Evolutionary conservation across 2,888 invertebrate species (phyloP), one percentile per base, ranked within the genome.

Genomic region (Tiphia femorata): DNA sequence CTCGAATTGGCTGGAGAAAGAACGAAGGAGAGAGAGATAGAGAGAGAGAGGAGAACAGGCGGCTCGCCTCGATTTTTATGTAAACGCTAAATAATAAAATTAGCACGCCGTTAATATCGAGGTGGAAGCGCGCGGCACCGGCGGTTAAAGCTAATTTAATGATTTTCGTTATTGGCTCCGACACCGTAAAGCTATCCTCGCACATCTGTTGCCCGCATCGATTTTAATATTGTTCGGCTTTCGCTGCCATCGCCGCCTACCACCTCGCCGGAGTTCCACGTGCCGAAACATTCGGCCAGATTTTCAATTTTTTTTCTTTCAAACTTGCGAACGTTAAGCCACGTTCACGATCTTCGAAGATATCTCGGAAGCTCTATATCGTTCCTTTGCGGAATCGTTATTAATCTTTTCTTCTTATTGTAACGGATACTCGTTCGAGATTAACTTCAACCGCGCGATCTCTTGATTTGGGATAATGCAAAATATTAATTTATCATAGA

Each of bases 121-220:
- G 61, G 59, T 58, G n/a, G n/a, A n/a, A n/a, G n/a, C n/a, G n/a
- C 27, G 50, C 65, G 58, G 66, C 72, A 62, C 66, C 69, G 62
- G 72, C 64, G 75, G 74, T 73, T 76, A 73, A 70, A 62, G 74
- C 68, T 80, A 80, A 81, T 81, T 81, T 80, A 79, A 81, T 78
- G 80, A 80, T 81, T 80, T 81, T 76, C 80, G 77, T 81, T 81
- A 81, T 81, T 81, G 78, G 79, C 64, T 72, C 64, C 61, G 49
- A 54, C 59, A 44, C 63, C 77, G 75, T 81, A 81, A 81, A 81
- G 71, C 81, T 79, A 78, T 80, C 79, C 61, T 50, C 56, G 72
- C 75, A 77, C 81, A 81, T 81, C 81, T 81, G 81, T 80, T 80
- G 76, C 81, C 79, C 62, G 58, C 78, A 76, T 80, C 78, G 79